These are phyloP conservation scores for Maylandia zebra DNA, from an alignment of 2,113 vertebrate species.

Conservation along the genomic window DNA sequence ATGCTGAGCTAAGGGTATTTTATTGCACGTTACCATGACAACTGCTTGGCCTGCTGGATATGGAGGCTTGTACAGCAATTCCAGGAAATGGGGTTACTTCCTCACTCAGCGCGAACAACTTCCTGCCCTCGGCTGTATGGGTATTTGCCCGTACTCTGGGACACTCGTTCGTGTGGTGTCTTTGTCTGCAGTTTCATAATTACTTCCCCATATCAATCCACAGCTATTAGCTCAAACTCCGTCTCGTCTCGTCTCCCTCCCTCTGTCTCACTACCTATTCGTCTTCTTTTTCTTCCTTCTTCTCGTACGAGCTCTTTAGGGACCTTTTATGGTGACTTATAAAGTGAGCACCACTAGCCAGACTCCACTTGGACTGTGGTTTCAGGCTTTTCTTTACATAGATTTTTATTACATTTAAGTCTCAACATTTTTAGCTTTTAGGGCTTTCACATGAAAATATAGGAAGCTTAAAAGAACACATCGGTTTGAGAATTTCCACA, in stretches of 20 bases:
- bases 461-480: neutral
- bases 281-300: neutral
- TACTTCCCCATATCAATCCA: constrained; percentile 64
- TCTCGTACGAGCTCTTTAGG: neutral
- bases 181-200: constrained; percentile 57
- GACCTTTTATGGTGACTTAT: constrained; percentile 19
- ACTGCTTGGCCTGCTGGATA: constrained; percentile 45
- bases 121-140: constrained; percentile 68
- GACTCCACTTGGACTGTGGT: neutral
- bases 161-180: constrained; percentile 50
- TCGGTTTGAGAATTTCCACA: neutral
- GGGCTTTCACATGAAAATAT: neutral
- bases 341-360: neutral
- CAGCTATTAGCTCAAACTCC: constrained; percentile 46
- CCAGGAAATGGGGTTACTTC: constrained; percentile 77
- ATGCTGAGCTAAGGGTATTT: constrained; percentile 62
- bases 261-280: neutral
- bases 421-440: neutral
- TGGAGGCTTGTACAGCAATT: constrained; percentile 60
- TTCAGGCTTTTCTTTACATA: neutral
- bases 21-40: constrained; percentile 60
- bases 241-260: neutral
- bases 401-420: neutral
- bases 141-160: constrained; percentile 52
- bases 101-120: constrained; percentile 75